These are phyloP conservation scores for Drosophila paracracens DNA, from an alignment of 2,888 invertebrate genomes.

Conservation along the genomic window DNA sequence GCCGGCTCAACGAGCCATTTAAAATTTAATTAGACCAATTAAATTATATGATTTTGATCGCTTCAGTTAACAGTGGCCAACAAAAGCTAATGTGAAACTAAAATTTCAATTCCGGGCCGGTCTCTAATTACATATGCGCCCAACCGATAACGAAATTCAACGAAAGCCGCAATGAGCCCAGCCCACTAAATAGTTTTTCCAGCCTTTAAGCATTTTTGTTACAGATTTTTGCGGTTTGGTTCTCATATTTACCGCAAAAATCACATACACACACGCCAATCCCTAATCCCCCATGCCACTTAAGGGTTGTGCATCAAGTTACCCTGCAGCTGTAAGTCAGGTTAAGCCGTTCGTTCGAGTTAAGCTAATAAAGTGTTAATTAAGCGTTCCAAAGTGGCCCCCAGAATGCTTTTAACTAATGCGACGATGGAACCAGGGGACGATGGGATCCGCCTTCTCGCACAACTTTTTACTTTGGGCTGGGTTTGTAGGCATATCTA, in stretches of 20 bases:
- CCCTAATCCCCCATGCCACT: not conserved
- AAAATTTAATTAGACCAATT: conserved; percentile 62
- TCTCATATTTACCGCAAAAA: conserved; percentile 68
- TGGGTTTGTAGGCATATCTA: conserved; percentile 65
- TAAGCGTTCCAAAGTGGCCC: conserved; percentile 67
- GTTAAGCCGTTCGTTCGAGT: conserved; percentile 58
- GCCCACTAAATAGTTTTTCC: conserved; percentile 66
- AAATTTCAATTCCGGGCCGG: conserved; percentile 41
- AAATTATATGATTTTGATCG: conserved; percentile 65
- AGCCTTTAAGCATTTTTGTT: conserved; percentile 72
- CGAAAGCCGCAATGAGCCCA: conserved; percentile 29
- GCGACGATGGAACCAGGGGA: conserved; percentile 18
- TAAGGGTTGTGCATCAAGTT: conserved; percentile 37
- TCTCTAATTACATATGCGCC: conserved; percentile 48
- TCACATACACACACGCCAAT: conserved; percentile 44
- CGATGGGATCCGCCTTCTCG: conserved; percentile 14
- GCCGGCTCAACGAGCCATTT: conserved; percentile 33
- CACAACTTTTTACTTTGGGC: conserved; percentile 36
- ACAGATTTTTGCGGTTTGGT: conserved; percentile 65
- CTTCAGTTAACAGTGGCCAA: conserved; percentile 44
- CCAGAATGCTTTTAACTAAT: conserved; percentile 64
- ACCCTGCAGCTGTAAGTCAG: conserved; percentile 47
- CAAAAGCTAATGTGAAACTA: conserved; percentile 22
- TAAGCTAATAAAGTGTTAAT: conserved; percentile 78
- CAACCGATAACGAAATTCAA: conserved; percentile 28